A percentile compares a stretch with the other conserved stretches of the same genome.
Evolutionary conservation across 2,797 vertebrate genomes (phyloP).

Genomic region (Sebastolobus alascanus): DNA sequence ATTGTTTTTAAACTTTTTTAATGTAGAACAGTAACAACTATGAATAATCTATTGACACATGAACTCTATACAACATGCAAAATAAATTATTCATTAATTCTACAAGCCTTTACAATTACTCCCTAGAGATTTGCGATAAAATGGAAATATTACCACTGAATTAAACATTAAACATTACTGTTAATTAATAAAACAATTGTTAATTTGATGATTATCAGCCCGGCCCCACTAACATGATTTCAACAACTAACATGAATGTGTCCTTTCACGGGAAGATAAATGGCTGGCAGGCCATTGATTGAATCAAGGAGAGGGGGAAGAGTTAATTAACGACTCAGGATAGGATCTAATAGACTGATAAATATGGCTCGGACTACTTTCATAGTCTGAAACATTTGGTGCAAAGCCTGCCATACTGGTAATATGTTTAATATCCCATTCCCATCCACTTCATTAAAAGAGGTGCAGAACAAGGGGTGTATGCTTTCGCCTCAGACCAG

Average conservation of each 20-base stretch:
- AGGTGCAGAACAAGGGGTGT: background rate
- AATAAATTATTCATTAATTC: background rate
- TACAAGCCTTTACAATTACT: background rate
- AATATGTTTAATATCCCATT: constrained; percentile 10
- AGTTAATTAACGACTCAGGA: constrained; percentile 53
- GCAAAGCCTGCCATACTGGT: background rate
- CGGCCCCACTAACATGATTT: background rate
- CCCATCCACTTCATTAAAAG: constrained; percentile 2
- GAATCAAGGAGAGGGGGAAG: constrained; percentile 29
- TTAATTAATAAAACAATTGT: background rate
- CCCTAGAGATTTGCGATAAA: background rate
- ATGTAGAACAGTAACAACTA: background rate
- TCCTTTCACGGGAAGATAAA: constrained; percentile 30
- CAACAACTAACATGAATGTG: background rate
- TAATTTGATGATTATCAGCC: background rate
- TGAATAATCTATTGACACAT: background rate
- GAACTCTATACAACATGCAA: background rate
- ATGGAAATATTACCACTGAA: background rate
- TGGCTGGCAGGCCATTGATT: constrained; percentile 15
- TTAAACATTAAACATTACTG: background rate
- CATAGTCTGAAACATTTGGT: constrained; percentile 15
- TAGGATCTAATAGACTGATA: constrained; percentile 38
- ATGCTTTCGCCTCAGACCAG: background rate
- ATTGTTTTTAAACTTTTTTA: background rate
- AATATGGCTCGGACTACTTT: constrained; percentile 30